Base-by-base conservation (phyloP, 2,888 invertebrate species). In the Helicoverpa assulta region DNA sequence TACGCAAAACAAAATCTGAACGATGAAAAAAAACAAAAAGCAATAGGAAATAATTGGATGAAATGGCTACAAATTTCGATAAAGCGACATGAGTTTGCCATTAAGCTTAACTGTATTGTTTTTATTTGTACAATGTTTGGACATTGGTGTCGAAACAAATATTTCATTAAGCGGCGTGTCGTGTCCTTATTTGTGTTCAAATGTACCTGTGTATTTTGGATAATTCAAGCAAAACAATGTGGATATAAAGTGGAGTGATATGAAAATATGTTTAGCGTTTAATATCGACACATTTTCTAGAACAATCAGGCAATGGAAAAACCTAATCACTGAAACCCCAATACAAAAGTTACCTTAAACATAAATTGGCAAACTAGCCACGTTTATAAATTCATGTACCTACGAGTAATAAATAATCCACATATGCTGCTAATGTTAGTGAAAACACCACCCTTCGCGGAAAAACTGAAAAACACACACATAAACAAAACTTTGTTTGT, bases 341-440 rank as follows among this genome's bases (percentile, higher is more conserved):
- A 29, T 37, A 43, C 43, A 43, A 73, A 65, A 65, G 59, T 73
- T 69, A 78, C 65, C 65, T 78, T 66, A 0, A 51, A 16, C 56
- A 77, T 77, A 77, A 78, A 66, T 74, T 65, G 10, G 8, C 74
- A 59, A 74, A 78, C 70, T 74, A 78, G 60, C 55, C 74, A 66
- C 67, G 59, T 70, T 78, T 78, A 78, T 78, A 73, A 77, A 74
- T 73, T 70, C 51, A 63, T 78, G 63, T 74, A 66, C n/a, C n/a
- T n/a, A n/a, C 70, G 18, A 56, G 78, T 63, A 60, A 77, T 77
- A 77, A 78, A 78, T 77, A 78, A 74, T 57, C 40, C 59, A 14
- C 78, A 77, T 62, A 66, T 77, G 78, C 62, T 70, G 78, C 47
- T 74, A 77, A 78, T 78, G 78, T 63, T 61, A 60, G 53, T 66